These are phyloP conservation scores for Mola mola DNA, from an alignment of 2,113 vertebrate species.

Conservation along the genomic window DNA sequence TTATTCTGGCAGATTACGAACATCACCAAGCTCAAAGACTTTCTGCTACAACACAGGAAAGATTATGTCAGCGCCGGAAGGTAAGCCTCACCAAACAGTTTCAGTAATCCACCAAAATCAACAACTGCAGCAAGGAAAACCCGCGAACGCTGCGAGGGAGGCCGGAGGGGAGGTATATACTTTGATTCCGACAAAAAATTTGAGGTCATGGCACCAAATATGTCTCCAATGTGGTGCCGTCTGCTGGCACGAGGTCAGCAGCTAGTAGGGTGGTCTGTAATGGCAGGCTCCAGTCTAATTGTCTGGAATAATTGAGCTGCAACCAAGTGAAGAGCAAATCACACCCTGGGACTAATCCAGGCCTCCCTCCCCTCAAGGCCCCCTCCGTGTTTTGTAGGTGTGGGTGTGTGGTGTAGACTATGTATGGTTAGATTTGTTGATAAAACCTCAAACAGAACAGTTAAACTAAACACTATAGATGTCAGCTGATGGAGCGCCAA, in stretches of 20 bases:
- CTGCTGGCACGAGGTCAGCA: constrained; percentile 66
- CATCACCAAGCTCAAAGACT: constrained; percentile 96
- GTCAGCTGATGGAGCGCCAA: constrained; percentile 28
- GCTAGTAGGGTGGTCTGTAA: constrained; percentile 72
- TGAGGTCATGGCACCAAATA: constrained; percentile 42
- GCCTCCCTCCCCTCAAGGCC: constrained; percentile 60
- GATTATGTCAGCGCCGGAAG: constrained; percentile 95
- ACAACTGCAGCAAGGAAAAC: constrained; percentile 28
- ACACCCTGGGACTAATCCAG: constrained; percentile 72
- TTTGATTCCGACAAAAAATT: constrained; percentile 39
- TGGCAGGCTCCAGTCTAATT: constrained; percentile 75
- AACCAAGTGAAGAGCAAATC: constrained; percentile 74
- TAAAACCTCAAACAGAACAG: constrained; percentile 41
- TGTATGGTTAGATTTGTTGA: constrained; percentile 55
- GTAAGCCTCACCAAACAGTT: constrained; percentile 73
- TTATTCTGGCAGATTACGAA: constrained; percentile 87
- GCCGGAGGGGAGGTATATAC: not conserved
- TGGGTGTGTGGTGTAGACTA: constrained; percentile 28
- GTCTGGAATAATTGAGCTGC: constrained; percentile 79
- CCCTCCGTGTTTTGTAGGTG: constrained; percentile 45
- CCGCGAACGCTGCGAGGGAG: constrained; percentile 15
- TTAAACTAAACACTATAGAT: constrained; percentile 40
- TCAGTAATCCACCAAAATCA: constrained; percentile 28
- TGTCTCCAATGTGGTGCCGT: constrained; percentile 23
- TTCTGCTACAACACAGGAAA: constrained; percentile 95